Conservation (phyloP, 2,797 vertebrate species). For the Cyclopterus lumpus region DNA sequence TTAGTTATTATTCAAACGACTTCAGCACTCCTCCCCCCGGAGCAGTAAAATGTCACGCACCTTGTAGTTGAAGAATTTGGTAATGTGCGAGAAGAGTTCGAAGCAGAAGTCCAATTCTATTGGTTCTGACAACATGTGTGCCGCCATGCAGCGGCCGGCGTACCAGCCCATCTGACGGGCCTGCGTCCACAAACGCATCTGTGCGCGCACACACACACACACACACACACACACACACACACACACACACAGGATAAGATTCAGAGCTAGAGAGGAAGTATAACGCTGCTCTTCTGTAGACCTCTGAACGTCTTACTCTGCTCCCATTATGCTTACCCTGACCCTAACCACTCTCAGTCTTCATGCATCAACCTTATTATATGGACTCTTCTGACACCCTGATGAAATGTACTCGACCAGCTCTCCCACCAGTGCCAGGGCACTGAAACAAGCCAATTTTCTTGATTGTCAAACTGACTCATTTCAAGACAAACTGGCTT, state of each 20-base stretch:
- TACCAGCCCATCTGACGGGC: slow-evolving; percentile 98
- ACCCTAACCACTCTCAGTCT: not conserved
- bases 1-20: slow-evolving; percentile 4
- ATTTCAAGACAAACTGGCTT: not conserved
- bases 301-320: not conserved
- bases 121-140: slow-evolving; percentile 80
- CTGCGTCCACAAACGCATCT: slow-evolving; percentile 99
- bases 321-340: not conserved
- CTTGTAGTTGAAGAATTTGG: slow-evolving; percentile 98
- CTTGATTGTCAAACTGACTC: not conserved
- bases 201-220: not conserved
- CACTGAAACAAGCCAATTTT: not conserved
- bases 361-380: not conserved
- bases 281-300: not conserved
- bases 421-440: not conserved
- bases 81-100: slow-evolving; percentile 96
- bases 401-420: not conserved
- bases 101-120: slow-evolving; percentile 96
- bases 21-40: not conserved
- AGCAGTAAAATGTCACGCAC: slow-evolving; percentile 64
- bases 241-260: not conserved
- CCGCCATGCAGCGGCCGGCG: slow-evolving; percentile 90
- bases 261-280: not conserved
- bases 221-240: not conserved
- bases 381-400: not conserved